Conservation (phyloP, 2,888 invertebrate genomes). For the Allygus modestus region DNA sequence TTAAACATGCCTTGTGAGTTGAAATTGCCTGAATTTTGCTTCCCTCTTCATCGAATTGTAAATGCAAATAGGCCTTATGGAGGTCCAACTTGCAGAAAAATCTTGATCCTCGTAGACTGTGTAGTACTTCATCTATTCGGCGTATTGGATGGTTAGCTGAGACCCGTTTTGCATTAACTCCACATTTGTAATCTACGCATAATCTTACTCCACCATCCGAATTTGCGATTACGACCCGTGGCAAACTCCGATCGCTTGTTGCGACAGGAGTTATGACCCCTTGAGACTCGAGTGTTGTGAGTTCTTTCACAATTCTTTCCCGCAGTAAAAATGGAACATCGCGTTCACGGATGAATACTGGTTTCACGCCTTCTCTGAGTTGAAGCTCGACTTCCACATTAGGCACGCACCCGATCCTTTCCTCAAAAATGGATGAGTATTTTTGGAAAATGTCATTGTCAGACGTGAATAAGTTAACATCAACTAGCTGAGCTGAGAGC, state of each 20-base stretch:
- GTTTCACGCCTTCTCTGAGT: too few relatives aligned
- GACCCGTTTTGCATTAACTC: slow-evolving; percentile 59
- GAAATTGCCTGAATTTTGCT: slow-evolving; percentile 57
- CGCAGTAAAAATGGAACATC: too few relatives aligned
- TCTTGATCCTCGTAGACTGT: slow-evolving; percentile 52
- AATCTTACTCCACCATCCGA: neutral
- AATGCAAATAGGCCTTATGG: slow-evolving; percentile 57
- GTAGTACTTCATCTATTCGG: slow-evolving; percentile 53
- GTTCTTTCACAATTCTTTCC: too few relatives aligned
- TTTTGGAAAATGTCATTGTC: too few relatives aligned
- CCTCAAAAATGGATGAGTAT: too few relatives aligned
- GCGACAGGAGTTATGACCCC: neutral
- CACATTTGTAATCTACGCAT: neutral
- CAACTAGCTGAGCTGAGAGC: too few relatives aligned
- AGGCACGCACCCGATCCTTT: too few relatives aligned
- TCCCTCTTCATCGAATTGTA: slow-evolving; percentile 13
- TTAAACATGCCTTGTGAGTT: slow-evolving; percentile 50
- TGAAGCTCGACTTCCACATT: too few relatives aligned
- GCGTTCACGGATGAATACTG: too few relatives aligned
- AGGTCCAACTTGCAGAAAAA: slow-evolving; percentile 56
- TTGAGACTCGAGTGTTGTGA: too few relatives aligned
- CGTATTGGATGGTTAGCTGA: slow-evolving; percentile 63
- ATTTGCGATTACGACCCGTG: neutral
- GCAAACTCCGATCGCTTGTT: neutral
- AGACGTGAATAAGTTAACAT: too few relatives aligned